phyloP scores from a whole-genome alignment of 2,113 vertebrate species.

The Struthio camelus region DNA sequence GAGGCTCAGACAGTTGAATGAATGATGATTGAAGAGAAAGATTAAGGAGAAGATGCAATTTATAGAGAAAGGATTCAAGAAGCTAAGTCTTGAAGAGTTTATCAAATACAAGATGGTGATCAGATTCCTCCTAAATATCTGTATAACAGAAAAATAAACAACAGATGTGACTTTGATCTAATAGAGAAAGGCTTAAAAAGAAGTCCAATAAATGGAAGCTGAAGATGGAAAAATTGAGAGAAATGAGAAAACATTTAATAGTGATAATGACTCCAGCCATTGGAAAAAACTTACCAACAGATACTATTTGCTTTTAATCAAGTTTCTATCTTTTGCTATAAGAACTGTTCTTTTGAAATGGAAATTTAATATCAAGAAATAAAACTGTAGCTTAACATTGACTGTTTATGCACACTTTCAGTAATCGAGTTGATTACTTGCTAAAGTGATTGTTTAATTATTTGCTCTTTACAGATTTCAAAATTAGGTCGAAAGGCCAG shows the following conservation, averaged over 20 bases:
- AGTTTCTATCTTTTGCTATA: background rate
- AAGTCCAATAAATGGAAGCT: background rate
- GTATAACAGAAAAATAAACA: background rate
- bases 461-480: background rate
- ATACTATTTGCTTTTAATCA: background rate
- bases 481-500: background rate
- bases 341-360: background rate
- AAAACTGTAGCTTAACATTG: background rate
- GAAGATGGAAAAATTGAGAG: background rate
- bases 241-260: background rate
- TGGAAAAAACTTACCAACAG: background rate
- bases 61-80: background rate
- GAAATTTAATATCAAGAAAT: background rate
- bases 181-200: background rate
- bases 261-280: background rate
- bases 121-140: background rate
- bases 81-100: conserved; percentile 13
- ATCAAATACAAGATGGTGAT: background rate
- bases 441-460: background rate
- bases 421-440: background rate
- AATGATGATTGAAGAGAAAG: background rate
- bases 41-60: background rate
- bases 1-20: background rate
- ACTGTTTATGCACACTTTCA: background rate
- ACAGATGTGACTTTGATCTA: background rate